phyloP scores from a whole-genome alignment of 2,113 vertebrate species.

The Lipophrys pholis region DNA sequence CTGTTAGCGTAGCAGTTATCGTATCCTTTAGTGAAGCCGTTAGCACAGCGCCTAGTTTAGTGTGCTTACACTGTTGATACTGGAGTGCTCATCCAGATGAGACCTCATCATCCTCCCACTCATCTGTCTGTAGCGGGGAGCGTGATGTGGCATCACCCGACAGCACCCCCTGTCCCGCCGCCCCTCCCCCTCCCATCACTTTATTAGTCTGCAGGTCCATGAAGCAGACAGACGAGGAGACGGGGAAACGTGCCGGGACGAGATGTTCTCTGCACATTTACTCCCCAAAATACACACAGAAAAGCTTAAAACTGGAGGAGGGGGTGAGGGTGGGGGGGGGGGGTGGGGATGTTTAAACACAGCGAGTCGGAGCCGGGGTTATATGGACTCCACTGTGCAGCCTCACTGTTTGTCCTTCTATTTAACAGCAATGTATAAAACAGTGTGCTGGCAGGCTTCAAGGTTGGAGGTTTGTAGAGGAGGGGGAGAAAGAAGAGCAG shows the following conservation, averaged over 20 bases:
- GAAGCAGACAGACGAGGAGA: constrained; percentile 31
- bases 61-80: too few species aligned
- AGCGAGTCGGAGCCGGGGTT: constrained; percentile 20
- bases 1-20: too few species aligned
- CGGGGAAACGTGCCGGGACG: constrained; percentile 41
- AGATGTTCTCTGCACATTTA: constrained; percentile 16
- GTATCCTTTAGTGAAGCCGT: too few species aligned
- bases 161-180: neutral
- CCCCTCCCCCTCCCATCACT: neutral
- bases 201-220: constrained; percentile 40
- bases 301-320: constrained; percentile 28
- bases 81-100: too few species aligned
- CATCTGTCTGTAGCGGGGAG: too few species aligned
- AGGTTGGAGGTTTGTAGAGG: too few species aligned
- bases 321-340: neutral
- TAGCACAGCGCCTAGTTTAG: too few species aligned
- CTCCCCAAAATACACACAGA: constrained; percentile 44
- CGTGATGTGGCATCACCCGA: neutral
- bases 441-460: too few species aligned
- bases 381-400: constrained; percentile 33
- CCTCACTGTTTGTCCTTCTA: too few species aligned
- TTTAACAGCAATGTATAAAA: too few species aligned
- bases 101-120: too few species aligned
- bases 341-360: constrained; percentile 40
- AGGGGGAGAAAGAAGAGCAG: too few species aligned